Evolutionary conservation across 2,797 vertebrate genomes (phyloP).

Genomic region (Kryptopterus vitreolus): DNA sequence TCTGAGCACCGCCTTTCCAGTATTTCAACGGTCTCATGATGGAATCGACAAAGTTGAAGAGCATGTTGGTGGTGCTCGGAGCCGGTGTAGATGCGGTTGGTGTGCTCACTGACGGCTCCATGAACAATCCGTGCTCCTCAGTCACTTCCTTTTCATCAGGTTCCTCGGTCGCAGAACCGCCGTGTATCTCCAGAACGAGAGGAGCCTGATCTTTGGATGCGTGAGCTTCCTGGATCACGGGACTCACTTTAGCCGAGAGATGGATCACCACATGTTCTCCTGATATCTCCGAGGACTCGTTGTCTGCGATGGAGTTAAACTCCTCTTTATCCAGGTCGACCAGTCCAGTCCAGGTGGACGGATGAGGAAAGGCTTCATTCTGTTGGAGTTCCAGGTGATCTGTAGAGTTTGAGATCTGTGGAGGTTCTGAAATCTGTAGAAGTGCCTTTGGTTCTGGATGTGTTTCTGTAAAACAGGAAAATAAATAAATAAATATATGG

Average conservation of each 20-base stretch:
- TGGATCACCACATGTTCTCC: constrained; percentile 75
- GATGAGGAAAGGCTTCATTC: constrained; percentile 51
- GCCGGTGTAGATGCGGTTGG: constrained; percentile 61
- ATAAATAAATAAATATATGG: background rate
- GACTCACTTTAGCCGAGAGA: constrained; percentile 57
- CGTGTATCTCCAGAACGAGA: constrained; percentile 58
- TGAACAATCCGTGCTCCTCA: constrained; percentile 42
- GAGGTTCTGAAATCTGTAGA: constrained; percentile 51
- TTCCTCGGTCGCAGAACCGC: constrained; percentile 69
- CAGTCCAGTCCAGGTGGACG: constrained; percentile 67
- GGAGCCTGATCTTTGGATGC: constrained; percentile 25
- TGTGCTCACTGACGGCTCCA: constrained; percentile 52
- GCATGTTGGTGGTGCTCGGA: constrained; percentile 66
- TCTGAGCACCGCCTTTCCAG: constrained; percentile 61
- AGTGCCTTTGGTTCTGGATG: constrained; percentile 59
- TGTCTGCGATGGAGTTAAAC: constrained; percentile 58
- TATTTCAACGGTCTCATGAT: constrained; percentile 75
- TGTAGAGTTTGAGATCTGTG: constrained; percentile 46
- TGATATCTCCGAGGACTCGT: constrained; percentile 73
- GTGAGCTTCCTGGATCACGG: constrained; percentile 51
- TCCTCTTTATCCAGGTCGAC: constrained; percentile 63
- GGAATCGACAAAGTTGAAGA: constrained; percentile 72
- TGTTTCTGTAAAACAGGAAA: constrained; percentile 63
- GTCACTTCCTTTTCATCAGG: constrained; percentile 49
- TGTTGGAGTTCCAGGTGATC: constrained; percentile 49